phyloP scores from a whole-genome alignment of 2,888 invertebrate species.

The Bibio marci region DNA sequence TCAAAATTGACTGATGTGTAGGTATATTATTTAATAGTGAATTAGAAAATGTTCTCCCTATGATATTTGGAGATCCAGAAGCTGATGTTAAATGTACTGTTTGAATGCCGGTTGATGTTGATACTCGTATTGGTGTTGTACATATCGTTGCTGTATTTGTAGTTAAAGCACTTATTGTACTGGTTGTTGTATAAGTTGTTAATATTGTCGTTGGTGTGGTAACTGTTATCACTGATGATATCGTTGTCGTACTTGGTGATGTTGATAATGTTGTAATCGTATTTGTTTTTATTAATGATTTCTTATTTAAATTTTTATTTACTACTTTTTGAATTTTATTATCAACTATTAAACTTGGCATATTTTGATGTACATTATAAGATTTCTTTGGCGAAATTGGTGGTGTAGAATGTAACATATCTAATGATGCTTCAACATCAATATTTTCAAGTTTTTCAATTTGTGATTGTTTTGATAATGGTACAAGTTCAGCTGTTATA shows the following conservation, averaged over 20 bases:
- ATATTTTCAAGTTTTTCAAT: constrained; percentile 7
- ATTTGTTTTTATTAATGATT: constrained; percentile 3
- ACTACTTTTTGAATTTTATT: constrained; percentile 7
- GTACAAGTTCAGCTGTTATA: constrained; percentile 10
- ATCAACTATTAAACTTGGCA: constrained; percentile 4
- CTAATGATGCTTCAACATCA: constrained; percentile 9
- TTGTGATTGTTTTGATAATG: constrained; percentile 7
- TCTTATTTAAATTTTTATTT: constrained; percentile 4
- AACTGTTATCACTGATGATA: no score
- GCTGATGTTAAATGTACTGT: constrained; percentile 25
- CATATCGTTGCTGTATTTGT: no score
- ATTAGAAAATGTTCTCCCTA: no score
- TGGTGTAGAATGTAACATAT: constrained; percentile 8
- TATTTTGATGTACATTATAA: constrained; percentile 3
- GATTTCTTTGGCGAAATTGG: constrained; percentile 7
- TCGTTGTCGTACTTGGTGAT: background rate
- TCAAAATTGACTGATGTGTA: constrained; percentile 7
- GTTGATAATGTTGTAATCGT: background rate
- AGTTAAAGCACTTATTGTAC: no score
- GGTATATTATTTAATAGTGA: no score
- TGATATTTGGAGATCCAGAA: constrained; percentile 8
- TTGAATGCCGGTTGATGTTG: constrained; percentile 24
- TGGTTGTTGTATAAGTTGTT: no score
- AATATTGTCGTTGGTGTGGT: no score
- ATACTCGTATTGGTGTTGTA: constrained; percentile 15